Base-by-base conservation (phyloP, 92 coral and sea anemone species). In the Epizoanthus stellaris region DNA sequence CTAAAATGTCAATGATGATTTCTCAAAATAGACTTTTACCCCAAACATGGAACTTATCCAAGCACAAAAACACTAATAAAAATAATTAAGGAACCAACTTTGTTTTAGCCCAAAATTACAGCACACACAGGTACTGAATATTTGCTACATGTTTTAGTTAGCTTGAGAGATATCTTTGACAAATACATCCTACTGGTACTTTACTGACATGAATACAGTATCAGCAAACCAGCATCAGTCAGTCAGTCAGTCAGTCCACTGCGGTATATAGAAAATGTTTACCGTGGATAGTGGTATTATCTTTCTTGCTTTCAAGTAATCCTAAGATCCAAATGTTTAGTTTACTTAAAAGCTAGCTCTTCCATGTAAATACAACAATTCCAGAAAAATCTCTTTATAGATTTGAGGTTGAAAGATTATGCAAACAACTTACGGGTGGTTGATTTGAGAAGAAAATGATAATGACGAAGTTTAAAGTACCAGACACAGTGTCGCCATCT, bases 401-500 rank as follows among this genome's bases (percentile, higher is more conserved):
- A 10, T 9, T 68, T 19, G 16, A 36, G 20, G 49, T 38, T 15
- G 56, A 52, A 34, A 38, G 47, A 68, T 12, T 36, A 60, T 76
- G 82, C 57, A 76, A 79, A 79, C 59, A 21, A 79, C 20, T 61
- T 16, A 20, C 60, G 13, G 34, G 59, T 45, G 42, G 54, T 79
- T 42, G 52, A 13, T 42, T 79, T 42, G 57, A 47, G 83, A 79
- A 79, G 57, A 64, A 70, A 79, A 79, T 62, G 54, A 11, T 49
- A 42, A 17, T 20, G 11, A n/a, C 10, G 43, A 79, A 64, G 34
- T 59, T 9, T 11, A 52, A 52, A 52, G 56, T n/a, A 11, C 39
- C 36, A 77, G 82, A 77, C 54, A 36, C 45, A 34, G 6, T 77
- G 70, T 79, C 83, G 49, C 83, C 83, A 64, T 53, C 70, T 63